Evolutionary conservation across 23 tunicate species (phyloP).

Genomic region (Diplosoma virens): DNA sequence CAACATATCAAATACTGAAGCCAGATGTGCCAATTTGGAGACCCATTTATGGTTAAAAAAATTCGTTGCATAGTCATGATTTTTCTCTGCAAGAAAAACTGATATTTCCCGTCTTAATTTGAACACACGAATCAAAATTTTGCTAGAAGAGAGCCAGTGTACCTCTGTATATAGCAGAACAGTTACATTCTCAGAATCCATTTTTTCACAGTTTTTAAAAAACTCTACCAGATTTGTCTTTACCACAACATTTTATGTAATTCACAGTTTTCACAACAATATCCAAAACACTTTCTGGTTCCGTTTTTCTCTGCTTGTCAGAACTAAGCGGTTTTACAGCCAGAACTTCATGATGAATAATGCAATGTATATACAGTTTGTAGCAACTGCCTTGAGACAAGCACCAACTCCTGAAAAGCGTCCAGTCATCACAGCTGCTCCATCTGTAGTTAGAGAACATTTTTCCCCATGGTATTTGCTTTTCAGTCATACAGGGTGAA

Average conservation of each 20-base stretch:
- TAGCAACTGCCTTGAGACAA: constrained; percentile 11
- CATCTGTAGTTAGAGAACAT: constrained; percentile 39
- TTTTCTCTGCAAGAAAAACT: constrained; percentile 30
- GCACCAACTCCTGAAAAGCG: constrained; percentile 28
- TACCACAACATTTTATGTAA: constrained; percentile 40
- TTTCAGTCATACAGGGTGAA: neutral
- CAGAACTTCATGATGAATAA: constrained; percentile 35
- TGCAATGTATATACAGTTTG: neutral
- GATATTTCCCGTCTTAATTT: constrained; percentile 16
- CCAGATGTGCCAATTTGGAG: constrained; percentile 32
- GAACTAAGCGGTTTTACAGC: constrained; percentile 35
- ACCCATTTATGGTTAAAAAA: constrained; percentile 27
- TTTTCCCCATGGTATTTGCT: constrained; percentile 31
- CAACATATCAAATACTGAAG: constrained; percentile 36
- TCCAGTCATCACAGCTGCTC: constrained; percentile 39
- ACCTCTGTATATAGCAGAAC: neutral
- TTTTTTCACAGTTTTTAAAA: too few species aligned
- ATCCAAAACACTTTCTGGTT: constrained; percentile 32
- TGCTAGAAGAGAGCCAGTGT: too few species aligned
- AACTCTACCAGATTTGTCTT: constrained; percentile 1
- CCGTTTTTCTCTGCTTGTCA: constrained; percentile 36
- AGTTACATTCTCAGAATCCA: too few species aligned
- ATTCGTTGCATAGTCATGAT: constrained; percentile 21
- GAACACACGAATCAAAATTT: too few species aligned
- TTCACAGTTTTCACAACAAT: constrained; percentile 30